Conservation (phyloP, 2,888 invertebrate genomes). For the Resseliella maxima region DNA sequence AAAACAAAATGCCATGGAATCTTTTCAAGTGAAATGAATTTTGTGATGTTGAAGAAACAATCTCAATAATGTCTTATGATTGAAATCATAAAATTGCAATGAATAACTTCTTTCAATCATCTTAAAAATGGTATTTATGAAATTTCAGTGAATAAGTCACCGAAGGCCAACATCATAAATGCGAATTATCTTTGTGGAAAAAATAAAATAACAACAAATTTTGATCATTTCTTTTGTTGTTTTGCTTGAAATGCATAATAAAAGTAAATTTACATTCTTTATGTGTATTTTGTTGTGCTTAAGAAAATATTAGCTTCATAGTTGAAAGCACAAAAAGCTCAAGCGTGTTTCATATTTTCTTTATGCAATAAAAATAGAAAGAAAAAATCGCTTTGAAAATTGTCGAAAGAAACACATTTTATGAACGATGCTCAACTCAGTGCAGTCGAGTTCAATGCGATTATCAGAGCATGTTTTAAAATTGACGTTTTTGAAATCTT, state of each 20-base stretch:
- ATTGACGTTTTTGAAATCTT: background rate
- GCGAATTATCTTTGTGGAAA: too few relatives aligned
- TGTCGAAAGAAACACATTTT: background rate
- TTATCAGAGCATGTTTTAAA: background rate
- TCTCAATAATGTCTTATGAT: background rate
- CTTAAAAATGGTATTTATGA: background rate
- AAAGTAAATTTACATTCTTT: slow-evolving; percentile 21
- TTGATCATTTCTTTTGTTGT: background rate
- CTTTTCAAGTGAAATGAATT: background rate
- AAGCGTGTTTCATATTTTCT: background rate
- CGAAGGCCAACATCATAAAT: background rate
- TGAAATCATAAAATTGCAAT: background rate
- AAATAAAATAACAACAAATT: background rate
- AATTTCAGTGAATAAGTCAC: background rate
- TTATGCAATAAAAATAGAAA: background rate
- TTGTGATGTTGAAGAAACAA: background rate
- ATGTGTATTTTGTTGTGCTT: background rate
- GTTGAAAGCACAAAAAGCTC: background rate
- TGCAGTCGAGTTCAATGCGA: background rate
- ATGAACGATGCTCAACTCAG: background rate
- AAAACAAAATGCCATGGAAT: background rate
- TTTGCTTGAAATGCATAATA: background rate
- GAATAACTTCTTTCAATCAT: background rate
- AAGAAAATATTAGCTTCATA: background rate
- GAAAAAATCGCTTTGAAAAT: background rate